Evolutionary conservation across 2,797 vertebrate species (phyloP).

Genomic region (Takifugu rubripes): DNA sequence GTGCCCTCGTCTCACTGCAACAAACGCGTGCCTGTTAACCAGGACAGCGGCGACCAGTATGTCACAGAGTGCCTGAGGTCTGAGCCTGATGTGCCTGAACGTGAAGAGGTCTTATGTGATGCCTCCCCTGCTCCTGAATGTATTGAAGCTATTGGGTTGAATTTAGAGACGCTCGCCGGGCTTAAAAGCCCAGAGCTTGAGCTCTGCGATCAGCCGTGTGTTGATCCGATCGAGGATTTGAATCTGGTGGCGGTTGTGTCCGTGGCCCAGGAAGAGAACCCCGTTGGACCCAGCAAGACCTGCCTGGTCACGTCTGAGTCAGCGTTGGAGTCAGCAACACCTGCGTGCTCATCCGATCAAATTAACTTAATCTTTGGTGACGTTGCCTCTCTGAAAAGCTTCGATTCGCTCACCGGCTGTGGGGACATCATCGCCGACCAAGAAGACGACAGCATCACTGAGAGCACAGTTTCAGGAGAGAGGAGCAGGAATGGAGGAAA

Average conservation of each 20-base stretch:
- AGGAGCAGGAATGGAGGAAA: conserved; percentile 84
- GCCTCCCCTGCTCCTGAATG: conserved; percentile 56
- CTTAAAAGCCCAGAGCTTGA: conserved; percentile 45
- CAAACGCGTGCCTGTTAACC: conserved; percentile 62
- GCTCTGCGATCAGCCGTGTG: conserved; percentile 28
- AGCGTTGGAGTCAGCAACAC: conserved; percentile 41
- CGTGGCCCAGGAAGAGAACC: conserved; percentile 25
- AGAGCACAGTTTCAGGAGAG: conserved; percentile 85
- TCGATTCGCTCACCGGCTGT: conserved; percentile 94
- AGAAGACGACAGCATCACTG: conserved; percentile 88
- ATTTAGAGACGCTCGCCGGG: conserved; percentile 40
- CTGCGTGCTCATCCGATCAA: conserved; percentile 77
- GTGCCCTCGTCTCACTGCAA: conserved; percentile 53
- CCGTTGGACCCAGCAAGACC: conserved; percentile 51
- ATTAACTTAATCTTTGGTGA: conserved; percentile 84
- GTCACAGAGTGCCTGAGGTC: conserved; percentile 62
- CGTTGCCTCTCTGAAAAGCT: conserved; percentile 94
- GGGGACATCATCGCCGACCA: conserved; percentile 97
- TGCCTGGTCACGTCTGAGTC: conserved; percentile 59
- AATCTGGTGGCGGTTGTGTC: conserved; percentile 26
- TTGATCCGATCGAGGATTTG: conserved; percentile 37
- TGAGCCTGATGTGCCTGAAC: conserved; percentile 74
- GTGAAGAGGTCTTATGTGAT: conserved; percentile 43
- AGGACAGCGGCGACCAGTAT: conserved; percentile 48
- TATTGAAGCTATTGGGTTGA: conserved; percentile 38